Conservation (phyloP, 2,888 invertebrate species). For the Trisateles emortualis region DNA sequence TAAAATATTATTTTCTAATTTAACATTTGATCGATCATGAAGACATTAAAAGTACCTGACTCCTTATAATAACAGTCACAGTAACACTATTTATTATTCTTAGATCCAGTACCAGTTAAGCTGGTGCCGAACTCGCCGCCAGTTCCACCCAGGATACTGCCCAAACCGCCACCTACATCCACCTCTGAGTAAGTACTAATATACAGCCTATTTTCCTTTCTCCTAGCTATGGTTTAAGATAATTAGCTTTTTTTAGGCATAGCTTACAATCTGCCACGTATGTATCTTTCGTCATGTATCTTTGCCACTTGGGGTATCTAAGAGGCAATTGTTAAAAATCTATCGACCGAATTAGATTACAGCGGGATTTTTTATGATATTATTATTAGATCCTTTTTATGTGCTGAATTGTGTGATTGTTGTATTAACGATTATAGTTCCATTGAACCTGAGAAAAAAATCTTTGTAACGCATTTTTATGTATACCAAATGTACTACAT, state of each 20-base stretch:
- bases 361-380: slow-evolving; percentile 30
- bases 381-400: slow-evolving; percentile 29
- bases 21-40: too few relatives aligned
- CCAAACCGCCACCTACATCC: slow-evolving; percentile 67
- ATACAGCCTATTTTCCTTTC: too few relatives aligned
- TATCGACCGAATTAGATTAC: slow-evolving; percentile 34
- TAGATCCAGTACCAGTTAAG: slow-evolving; percentile 74
- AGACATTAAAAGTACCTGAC: too few relatives aligned
- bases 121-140: slow-evolving; percentile 65
- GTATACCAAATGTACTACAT: slow-evolving; percentile 11
- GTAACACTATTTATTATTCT: background rate
- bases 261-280: too few relatives aligned
- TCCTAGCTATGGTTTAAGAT: too few relatives aligned
- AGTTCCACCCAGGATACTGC: slow-evolving; percentile 66
- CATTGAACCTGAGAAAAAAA: slow-evolving; percentile 15
- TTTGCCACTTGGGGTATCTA: too few relatives aligned
- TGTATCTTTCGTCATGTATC: too few relatives aligned
- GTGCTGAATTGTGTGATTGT: slow-evolving; percentile 16
- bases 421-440: slow-evolving; percentile 24
- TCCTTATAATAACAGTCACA: too few relatives aligned
- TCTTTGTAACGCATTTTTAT: slow-evolving; percentile 4
- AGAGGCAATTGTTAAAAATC: too few relatives aligned
- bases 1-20: too few relatives aligned
- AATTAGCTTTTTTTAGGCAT: too few relatives aligned
- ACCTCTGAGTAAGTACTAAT: slow-evolving; percentile 74